A percentile compares a stretch with the other conserved stretches of the same genome.
phyloP scores from a whole-genome alignment of 2,113 vertebrate genomes.

The Crypturellus undulatus region DNA sequence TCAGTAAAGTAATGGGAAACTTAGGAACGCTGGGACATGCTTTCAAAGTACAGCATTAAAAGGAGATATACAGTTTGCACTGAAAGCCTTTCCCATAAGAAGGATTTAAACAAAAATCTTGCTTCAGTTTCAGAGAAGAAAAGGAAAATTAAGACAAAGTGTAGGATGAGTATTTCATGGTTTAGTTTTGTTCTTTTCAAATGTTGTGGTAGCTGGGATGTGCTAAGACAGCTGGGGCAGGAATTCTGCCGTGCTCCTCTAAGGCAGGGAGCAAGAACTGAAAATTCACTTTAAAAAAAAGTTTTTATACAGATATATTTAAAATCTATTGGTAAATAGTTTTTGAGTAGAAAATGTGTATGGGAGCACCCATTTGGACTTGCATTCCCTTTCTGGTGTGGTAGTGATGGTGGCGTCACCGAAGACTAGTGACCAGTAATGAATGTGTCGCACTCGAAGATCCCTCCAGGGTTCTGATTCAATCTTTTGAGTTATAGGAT shows the following conservation, averaged over 20 bases:
- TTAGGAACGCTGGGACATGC: background rate
- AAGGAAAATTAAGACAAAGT: background rate
- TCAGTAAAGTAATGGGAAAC: background rate
- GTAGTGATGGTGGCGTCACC: conserved; percentile 19
- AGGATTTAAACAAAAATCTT: background rate
- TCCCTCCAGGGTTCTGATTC: conserved; percentile 84
- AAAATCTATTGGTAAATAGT: too few species aligned
- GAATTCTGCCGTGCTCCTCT: background rate
- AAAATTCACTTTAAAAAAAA: background rate
- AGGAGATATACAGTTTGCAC: background rate
- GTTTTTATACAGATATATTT: background rate
- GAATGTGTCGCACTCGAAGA: conserved; percentile 74
- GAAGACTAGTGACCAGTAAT: conserved; percentile 77
- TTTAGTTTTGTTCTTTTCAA: background rate
- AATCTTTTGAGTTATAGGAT: conserved; percentile 92
- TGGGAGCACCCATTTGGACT: conserved; percentile 1
- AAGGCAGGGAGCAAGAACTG: background rate
- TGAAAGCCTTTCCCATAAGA: background rate
- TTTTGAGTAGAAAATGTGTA: background rate
- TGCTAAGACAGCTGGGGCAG: background rate
- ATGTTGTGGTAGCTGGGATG: background rate
- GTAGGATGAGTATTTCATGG: background rate
- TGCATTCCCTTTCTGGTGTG: background rate
- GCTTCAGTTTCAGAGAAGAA: background rate
- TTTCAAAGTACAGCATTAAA: background rate